A percentile compares a stretch with the other conserved stretches of the same genome.
Evolutionary conservation across 2,113 vertebrate genomes (phyloP).

Genomic region (Tauraco erythrolophus): DNA sequence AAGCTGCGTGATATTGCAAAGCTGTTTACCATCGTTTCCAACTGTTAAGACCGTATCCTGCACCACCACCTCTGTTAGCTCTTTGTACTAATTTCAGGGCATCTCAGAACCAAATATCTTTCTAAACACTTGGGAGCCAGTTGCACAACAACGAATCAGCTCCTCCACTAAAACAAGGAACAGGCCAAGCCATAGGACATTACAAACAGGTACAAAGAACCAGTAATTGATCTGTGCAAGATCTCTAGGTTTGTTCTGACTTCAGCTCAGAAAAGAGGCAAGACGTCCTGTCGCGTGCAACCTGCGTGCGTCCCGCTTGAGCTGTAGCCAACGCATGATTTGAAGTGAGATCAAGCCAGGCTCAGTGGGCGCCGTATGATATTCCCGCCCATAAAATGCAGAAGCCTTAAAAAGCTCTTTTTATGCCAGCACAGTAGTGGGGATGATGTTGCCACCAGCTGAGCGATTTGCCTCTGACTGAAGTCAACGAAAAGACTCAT

Average conservation of each 20-base stretch:
- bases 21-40: neutral
- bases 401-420: constrained; percentile 2
- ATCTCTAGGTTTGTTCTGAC: neutral
- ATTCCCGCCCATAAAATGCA: neutral
- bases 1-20: neutral
- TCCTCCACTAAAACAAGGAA: neutral
- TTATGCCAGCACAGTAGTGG: neutral
- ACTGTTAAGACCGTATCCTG: neutral
- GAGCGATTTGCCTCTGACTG: neutral
- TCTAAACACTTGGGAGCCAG: neutral
- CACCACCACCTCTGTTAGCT: neutral
- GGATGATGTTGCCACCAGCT: neutral
- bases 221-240: neutral
- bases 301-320: rapidly evolving
- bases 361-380: neutral
- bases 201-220: neutral
- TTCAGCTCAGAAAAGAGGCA: neutral
- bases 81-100: neutral
- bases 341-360: constrained; percentile 2
- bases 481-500: neutral
- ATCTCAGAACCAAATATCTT: neutral
- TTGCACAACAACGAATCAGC: neutral
- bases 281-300: neutral
- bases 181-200: rapidly evolving
- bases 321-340: neutral